Base-by-base conservation (phyloP, 1,140 invertebrate species). In the Drosophila azteca region DNA sequence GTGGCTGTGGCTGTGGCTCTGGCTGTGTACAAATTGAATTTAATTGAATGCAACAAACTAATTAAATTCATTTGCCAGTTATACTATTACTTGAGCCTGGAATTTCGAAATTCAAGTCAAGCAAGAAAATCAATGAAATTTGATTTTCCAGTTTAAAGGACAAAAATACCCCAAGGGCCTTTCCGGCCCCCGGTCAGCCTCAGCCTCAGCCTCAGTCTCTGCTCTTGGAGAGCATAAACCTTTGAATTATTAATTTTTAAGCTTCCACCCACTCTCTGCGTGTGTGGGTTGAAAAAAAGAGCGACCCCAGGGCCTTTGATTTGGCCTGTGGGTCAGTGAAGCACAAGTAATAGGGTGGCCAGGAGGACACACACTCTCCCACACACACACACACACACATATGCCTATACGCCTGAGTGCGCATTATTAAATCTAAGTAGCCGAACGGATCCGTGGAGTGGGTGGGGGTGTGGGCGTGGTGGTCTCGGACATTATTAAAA, bases 201-300 rank as follows among this genome's bases (percentile, higher is more conserved):
- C 61, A 41, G 51, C 63, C 69, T 67, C 61, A 44, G 51, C 63
- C 69, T 68, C 64, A 45, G 55, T 62, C 66, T 67, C 61, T 41
- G 51, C 63, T 66, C 79, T 66, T 73, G 48, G 81, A 64, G 63
- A 64, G 63, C 75, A 68, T 77, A 78, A 87, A 67, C 78, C 69
- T 76, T 89, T 88, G 83, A 88, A 88, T 88, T 88, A 88, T 88
- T 88, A 88, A 88, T 88, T 88, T 88, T 79, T 89, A 89, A 83
- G 76, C 83, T 77, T 24, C 49, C 48, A 20, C 52, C 17, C 57
- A 70, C 13, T 39, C 29, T 0, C 22, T 24, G 22, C 3, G 20
- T 13, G 31, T 49, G 17, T 41, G 41, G 48, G 49, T 44, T 9
- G 35, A 52, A 35, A 53, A 43, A 75, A 66, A 58, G 50, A 75